phyloP scores from a whole-genome alignment of 2,113 vertebrate genomes.

The Pontoporia blainvillei region DNA sequence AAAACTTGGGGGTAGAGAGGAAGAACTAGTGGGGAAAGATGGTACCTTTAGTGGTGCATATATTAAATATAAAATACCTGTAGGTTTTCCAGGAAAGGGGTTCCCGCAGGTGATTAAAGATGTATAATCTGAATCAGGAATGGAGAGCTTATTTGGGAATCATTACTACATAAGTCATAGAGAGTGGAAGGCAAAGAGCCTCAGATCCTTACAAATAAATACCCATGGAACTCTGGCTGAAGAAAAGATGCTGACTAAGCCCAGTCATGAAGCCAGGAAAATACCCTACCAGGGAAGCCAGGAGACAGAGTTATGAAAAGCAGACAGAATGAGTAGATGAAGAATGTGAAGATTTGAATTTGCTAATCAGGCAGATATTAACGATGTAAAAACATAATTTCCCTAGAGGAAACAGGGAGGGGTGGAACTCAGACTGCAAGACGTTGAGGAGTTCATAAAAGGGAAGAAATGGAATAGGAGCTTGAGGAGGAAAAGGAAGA shows the following conservation, averaged over 20 bases:
- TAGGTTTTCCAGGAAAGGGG: background rate
- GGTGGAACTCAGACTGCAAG: background rate
- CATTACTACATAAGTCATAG: background rate
- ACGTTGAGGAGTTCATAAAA: background rate
- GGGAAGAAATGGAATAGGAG: background rate
- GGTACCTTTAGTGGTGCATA: background rate
- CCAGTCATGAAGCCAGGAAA: background rate
- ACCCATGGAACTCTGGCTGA: background rate
- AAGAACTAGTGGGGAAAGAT: background rate
- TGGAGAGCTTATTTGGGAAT: background rate
- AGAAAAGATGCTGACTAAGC: background rate
- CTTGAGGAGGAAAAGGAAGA: background rate
- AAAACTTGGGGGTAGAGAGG: background rate
- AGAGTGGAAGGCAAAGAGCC: background rate
- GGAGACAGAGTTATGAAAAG: background rate
- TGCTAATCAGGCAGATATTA: background rate
- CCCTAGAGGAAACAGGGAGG: background rate
- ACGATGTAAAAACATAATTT: slow-evolving; percentile 8
- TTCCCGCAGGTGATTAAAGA: background rate
- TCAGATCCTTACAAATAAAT: background rate
- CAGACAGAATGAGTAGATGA: background rate
- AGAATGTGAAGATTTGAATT: background rate
- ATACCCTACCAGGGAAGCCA: background rate
- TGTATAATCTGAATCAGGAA: background rate
- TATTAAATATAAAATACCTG: background rate